Base-by-base conservation (phyloP, 2,113 vertebrate species). In the Prinia subflava region DNA sequence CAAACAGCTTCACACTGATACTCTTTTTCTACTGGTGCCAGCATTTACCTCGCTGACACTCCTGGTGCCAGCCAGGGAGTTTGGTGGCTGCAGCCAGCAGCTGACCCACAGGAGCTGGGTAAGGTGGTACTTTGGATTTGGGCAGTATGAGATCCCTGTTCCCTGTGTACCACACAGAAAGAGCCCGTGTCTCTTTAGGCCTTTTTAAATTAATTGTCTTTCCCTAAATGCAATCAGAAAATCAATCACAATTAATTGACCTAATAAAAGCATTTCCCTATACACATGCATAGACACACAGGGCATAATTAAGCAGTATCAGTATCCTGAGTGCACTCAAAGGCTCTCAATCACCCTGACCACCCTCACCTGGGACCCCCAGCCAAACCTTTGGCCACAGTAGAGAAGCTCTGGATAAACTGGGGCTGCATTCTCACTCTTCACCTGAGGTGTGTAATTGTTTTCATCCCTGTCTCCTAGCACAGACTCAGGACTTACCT, bases 401-500 rank as follows among this genome's bases (percentile, higher is more conserved):
- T 4, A 6, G 28, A 83, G 67, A 9, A 63, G 11, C 21, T 49
- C 42, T 71, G 10, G 14, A 30, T 57, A 76, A 79, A 11, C 12
- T 24, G 11, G 11, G 11, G 56, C n/a, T 62, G 21, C 7, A n/a
- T 3, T 15, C 19, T 8, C 2, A 4, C 15, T 30, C 27, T 59
- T 44, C 6, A 24, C 25, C 39, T 21, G 63, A 53, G n/a, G 35
- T 62, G 20, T 24, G 13, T 3, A 8, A 4, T 60, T 37, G 11
- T 7, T 50, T 62, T 31, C 28, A 71, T 11, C 22, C 18, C 18
- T 4, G 4, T 42, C 23, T 44, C 47, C 27, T 41, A n/a, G 14
- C 5, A 60, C 0, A 18, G 37, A 8, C 20, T 25, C 53, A 10
- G 17, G 4, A 46, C 13, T 7, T 24, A 6, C 8, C 0, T 9